A percentile compares a stretch with the other conserved stretches of the same genome.
Conservation (phyloP, 2,113 vertebrate species). For the Menidia beryllina region DNA sequence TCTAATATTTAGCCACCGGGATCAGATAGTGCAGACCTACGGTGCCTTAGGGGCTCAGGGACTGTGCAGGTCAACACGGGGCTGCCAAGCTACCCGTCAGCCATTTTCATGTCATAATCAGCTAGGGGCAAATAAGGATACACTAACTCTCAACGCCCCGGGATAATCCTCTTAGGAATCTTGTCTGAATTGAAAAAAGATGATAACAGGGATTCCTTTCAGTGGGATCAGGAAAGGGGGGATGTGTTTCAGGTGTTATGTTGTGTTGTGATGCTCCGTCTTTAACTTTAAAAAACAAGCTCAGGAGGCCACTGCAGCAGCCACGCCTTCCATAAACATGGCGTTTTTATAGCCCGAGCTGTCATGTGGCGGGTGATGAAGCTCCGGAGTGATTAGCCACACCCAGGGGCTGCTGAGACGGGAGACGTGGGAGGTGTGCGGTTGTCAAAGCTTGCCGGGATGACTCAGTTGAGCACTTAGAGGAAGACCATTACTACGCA, state of each 20-base stretch:
- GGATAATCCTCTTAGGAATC: conserved; percentile 45
- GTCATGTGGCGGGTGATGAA: conserved; percentile 69
- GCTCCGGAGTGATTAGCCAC: conserved; percentile 68
- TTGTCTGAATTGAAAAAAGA: conserved; percentile 35
- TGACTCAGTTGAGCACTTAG: conserved; percentile 75
- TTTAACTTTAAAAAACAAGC: conserved; percentile 35
- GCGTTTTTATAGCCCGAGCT: conserved; percentile 60
- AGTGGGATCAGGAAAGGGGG: neutral
- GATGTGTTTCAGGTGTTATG: neutral
- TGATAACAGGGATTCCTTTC: conserved; percentile 34
- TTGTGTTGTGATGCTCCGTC: conserved; percentile 35
- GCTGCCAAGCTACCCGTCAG: conserved; percentile 52
- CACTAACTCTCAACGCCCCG: conserved; percentile 32
- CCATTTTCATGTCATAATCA: conserved; percentile 71
- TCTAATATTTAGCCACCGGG: conserved; percentile 62
- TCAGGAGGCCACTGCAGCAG: conserved; percentile 64
- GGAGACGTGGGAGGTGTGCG: conserved; percentile 68
- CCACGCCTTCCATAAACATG: conserved; percentile 65
- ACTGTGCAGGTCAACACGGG: conserved; percentile 60
- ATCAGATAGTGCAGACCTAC: conserved; percentile 62
- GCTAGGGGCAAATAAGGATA: conserved; percentile 63
- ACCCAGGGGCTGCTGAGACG: conserved; percentile 68
- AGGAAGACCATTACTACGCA: conserved; percentile 74
- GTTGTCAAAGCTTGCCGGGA: conserved; percentile 67
- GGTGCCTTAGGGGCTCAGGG: conserved; percentile 57